Evolutionary conservation across 2,888 invertebrate species (phyloP).

Genomic region (Drosophila eohydei): DNA sequence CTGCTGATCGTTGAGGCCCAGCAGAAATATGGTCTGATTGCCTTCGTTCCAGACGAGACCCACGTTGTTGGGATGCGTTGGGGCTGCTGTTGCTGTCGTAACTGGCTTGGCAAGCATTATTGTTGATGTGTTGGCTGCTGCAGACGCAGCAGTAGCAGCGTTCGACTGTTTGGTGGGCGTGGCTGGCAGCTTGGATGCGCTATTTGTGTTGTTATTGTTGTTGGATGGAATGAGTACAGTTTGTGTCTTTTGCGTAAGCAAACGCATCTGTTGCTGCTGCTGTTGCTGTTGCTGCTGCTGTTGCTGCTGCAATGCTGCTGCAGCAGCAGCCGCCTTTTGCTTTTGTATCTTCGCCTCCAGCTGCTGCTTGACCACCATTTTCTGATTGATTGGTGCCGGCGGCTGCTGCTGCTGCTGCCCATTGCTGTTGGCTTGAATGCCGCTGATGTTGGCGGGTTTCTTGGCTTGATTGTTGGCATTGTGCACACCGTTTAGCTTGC

Average conservation of each 20-base stretch:
- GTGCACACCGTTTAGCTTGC: conserved; percentile 57
- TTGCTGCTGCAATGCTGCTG: conserved; percentile 79
- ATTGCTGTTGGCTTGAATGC: conserved; percentile 31
- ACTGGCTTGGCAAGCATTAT: conserved; percentile 63
- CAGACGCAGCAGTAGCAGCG: conserved; percentile 22
- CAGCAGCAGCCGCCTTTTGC: conserved; percentile 84
- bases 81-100: conserved; percentile 31
- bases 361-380: conserved; percentile 87
- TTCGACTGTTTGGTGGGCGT: conserved; percentile 56
- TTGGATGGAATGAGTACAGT: conserved; percentile 86
- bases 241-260: conserved; percentile 85
- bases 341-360: conserved; percentile 90
- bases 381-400: conserved; percentile 84
- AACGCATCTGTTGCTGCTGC: conserved; percentile 73
- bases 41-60: conserved; percentile 89
- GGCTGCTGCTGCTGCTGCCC: conserved; percentile 49
- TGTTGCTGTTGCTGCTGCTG: conserved; percentile 58
- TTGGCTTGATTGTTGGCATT: conserved; percentile 29
- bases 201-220: conserved; percentile 57
- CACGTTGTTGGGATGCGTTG: conserved; percentile 85
- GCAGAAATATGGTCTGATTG: conserved; percentile 86
- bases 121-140: conserved; percentile 36
- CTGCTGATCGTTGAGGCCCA: conserved; percentile 86
- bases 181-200: conserved; percentile 55
- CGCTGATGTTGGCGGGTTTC: conserved; percentile 39